Evolutionary conservation across 1,140 invertebrate species (phyloP).

Genomic region (Lethrus apterus): DNA sequence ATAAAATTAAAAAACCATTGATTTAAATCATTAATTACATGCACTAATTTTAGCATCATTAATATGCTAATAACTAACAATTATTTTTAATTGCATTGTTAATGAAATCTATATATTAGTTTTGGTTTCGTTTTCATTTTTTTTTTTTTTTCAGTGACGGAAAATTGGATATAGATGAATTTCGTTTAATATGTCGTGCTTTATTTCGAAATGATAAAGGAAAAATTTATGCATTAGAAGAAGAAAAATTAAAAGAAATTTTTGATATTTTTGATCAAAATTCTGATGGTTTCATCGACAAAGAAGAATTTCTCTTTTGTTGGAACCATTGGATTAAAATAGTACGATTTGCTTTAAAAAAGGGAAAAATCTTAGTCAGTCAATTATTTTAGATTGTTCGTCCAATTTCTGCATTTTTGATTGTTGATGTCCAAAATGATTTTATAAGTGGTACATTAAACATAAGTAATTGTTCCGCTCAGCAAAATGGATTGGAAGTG

Average conservation of each 20-base stretch:
- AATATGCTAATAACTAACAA: not conserved
- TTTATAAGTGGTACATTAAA: slow-evolving; percentile 93
- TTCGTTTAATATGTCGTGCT: slow-evolving; percentile 71
- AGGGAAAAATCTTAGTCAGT: not conserved
- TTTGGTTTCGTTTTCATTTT: not conserved
- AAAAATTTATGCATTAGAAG: slow-evolving; percentile 71
- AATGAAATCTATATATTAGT: not conserved
- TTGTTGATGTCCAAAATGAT: slow-evolving; percentile 98
- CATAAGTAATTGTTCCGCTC: slow-evolving; percentile 85
- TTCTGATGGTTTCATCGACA: slow-evolving; percentile 69
- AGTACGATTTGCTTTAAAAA: slow-evolving; percentile 51
- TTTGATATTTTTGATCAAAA: slow-evolving; percentile 75
- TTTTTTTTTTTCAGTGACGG: slow-evolving; percentile 57
- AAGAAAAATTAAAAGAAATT: slow-evolving; percentile 64
- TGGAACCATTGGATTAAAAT: slow-evolving; percentile 83
- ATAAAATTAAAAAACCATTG: no score
- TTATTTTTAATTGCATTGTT: not conserved
- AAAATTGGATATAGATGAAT: slow-evolving; percentile 68
- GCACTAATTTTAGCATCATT: not conserved
- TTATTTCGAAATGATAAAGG: slow-evolving; percentile 80
- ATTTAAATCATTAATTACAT: not conserved
- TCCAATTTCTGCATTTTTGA: slow-evolving; percentile 82
- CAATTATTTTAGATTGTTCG: slow-evolving; percentile 62
- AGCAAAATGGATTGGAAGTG: slow-evolving; percentile 80
- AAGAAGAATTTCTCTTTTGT: slow-evolving; percentile 73